Percentiles rank a stretch among this genome's conserved stretches.
phyloP scores from a whole-genome alignment of 2,113 vertebrate species.

The Illadopsis cleaveri region DNA sequence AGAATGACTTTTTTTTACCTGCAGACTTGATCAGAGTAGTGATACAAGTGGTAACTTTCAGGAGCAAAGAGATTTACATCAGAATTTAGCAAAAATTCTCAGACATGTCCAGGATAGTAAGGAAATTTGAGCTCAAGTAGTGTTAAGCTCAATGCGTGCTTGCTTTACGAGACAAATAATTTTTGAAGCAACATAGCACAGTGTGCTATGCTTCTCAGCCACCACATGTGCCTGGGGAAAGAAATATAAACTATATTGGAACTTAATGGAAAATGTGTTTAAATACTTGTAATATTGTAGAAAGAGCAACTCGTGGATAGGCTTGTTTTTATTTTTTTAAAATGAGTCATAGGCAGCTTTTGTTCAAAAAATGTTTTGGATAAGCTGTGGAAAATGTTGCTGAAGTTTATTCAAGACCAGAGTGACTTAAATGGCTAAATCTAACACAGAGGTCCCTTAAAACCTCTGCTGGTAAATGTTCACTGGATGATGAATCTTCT shows the following conservation, averaged over 20 bases:
- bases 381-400: background rate
- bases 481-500: background rate
- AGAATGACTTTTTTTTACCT: background rate
- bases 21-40: background rate
- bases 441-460: background rate
- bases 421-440: background rate
- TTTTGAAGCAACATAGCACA: background rate
- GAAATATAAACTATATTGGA: background rate
- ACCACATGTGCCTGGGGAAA: background rate
- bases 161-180: background rate
- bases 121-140: background rate
- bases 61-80: background rate
- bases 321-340: background rate
- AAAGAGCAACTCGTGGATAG: background rate
- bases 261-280: background rate
- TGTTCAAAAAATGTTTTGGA: background rate
- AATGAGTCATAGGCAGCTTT: background rate
- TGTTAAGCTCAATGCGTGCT: background rate
- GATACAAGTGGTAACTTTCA: background rate
- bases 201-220: background rate
- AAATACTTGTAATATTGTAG: background rate
- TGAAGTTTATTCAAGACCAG: background rate
- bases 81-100: background rate
- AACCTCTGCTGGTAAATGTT: background rate
- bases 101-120: background rate